Percentiles rank a stretch among this genome's conserved stretches.
Evolutionary conservation across 2,888 invertebrate genomes (phyloP).

Genomic region (Dicranocentrus wangi): DNA sequence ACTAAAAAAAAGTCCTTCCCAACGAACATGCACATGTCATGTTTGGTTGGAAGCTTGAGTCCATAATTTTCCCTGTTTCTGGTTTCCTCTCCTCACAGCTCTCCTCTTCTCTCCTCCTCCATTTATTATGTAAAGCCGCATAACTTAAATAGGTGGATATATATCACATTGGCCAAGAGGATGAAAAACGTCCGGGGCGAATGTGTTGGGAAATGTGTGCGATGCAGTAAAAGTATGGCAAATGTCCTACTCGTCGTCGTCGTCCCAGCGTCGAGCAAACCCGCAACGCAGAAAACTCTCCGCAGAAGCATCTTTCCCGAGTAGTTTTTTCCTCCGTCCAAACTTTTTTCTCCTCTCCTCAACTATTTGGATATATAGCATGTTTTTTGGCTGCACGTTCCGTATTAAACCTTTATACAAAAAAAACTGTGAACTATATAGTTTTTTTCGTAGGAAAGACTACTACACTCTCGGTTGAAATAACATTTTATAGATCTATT

Average conservation of each 20-base stretch:
- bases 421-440: neutral
- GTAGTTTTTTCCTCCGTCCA: constrained; percentile 6
- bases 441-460: too few relatives aligned
- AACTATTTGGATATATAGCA: too few relatives aligned
- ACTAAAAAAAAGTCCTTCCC: too few relatives aligned
- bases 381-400: constrained; percentile 17
- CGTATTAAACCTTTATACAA: neutral
- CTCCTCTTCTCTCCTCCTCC: neutral
- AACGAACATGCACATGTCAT: too few relatives aligned
- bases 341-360: constrained; percentile 24
- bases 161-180: too few relatives aligned
- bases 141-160: too few relatives aligned
- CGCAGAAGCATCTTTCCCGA: constrained; percentile 9
- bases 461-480: too few relatives aligned
- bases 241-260: constrained; percentile 12
- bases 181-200: too few relatives aligned
- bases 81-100: neutral
- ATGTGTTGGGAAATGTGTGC: neutral
- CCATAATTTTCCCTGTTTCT: neutral
- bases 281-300: constrained; percentile 36
- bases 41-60: neutral
- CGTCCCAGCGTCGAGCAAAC: constrained; percentile 12
- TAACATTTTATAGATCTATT: constrained; percentile 14
- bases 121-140: too few relatives aligned
- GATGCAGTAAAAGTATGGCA: constrained; percentile 30